Conservation (phyloP, 2,113 vertebrate species). For the Carassius auratus region DNA sequence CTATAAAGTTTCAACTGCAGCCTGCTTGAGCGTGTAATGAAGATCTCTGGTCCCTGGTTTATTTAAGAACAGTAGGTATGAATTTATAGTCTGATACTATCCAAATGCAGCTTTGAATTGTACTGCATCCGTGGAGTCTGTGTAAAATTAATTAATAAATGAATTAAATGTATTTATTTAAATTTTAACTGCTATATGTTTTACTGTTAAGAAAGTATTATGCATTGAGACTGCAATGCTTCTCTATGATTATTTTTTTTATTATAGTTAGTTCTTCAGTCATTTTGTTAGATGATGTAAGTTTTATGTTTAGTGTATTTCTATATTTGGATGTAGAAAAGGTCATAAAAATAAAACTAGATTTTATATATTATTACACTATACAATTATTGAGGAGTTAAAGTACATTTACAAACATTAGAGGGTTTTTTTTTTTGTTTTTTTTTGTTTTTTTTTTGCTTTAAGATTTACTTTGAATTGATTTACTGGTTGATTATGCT, state of each 20-base stretch:
- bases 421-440: too few relatives aligned
- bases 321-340: not conserved
- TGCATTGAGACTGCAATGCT: not conserved
- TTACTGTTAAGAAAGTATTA: not conserved
- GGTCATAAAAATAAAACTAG: not conserved
- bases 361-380: not conserved
- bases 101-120: not conserved
- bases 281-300: not conserved
- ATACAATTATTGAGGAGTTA: not conserved
- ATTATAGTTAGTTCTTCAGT: not conserved
- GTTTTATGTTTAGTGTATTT: not conserved
- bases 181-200: too few relatives aligned
- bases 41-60: not conserved
- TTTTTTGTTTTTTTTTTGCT: not conserved
- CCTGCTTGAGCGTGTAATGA: not conserved
- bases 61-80: not conserved
- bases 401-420: not conserved
- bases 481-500: not conserved
- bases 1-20: constrained; percentile 14
- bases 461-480: not conserved
- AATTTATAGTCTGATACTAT: not conserved
- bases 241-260: not conserved
- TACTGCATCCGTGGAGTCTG: not conserved
- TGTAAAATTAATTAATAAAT: not conserved
- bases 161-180: too few relatives aligned